Evolutionary conservation across 2,797 vertebrate genomes (phyloP).

Genomic region (Hippoglossus hippoglossus): DNA sequence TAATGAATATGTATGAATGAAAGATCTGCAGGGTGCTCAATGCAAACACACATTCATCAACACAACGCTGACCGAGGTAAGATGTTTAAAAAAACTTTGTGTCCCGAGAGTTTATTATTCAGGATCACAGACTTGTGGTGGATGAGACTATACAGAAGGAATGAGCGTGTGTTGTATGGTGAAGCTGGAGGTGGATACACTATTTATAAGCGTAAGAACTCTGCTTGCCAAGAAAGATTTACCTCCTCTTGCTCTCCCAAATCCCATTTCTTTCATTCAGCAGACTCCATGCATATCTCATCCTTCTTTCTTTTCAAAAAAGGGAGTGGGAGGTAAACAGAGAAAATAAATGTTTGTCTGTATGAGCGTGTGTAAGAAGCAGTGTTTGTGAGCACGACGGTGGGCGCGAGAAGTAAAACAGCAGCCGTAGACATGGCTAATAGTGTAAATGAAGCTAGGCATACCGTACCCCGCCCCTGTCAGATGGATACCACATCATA

Average conservation of each 20-base stretch:
- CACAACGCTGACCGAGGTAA: constrained; percentile 57
- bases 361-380: constrained; percentile 27
- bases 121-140: constrained; percentile 39
- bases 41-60: constrained; percentile 63
- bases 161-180: constrained; percentile 10
- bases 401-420: constrained; percentile 41
- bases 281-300: constrained; percentile 42
- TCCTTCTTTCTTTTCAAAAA: constrained; percentile 21
- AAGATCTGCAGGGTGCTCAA: constrained; percentile 51
- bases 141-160: constrained; percentile 41
- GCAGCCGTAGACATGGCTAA: constrained; percentile 35
- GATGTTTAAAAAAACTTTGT: constrained; percentile 58
- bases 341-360: constrained; percentile 29
- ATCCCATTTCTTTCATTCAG: constrained; percentile 58
- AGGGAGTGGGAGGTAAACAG: constrained; percentile 7
- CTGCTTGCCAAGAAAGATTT: constrained; percentile 54
- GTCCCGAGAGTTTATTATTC: constrained; percentile 51
- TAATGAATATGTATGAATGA: constrained; percentile 68
- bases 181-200: constrained; percentile 42
- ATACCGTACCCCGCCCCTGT: constrained; percentile 30
- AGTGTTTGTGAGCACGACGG: constrained; percentile 3
- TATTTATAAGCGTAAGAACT: constrained; percentile 51
- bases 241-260: constrained; percentile 44
- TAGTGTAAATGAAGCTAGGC: constrained; percentile 47
- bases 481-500: constrained; percentile 49